A percentile compares a stretch with the other conserved stretches of the same genome.
Conservation (phyloP, 2,888 invertebrate species). For the Myathropa florea region DNA sequence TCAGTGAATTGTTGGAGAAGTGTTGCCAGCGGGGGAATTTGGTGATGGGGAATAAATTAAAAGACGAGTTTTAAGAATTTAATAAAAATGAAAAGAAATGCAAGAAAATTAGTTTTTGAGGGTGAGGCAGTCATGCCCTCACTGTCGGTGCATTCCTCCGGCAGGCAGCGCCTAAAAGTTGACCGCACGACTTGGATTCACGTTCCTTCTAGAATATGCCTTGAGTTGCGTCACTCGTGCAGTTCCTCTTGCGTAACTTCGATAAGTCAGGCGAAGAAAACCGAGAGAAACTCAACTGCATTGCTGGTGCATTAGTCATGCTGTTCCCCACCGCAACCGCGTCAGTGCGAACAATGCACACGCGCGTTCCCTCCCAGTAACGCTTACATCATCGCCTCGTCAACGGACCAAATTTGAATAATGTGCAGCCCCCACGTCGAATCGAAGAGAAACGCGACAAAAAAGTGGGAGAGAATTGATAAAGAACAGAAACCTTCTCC, state of each 20-base stretch:
- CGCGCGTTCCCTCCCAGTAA: background rate
- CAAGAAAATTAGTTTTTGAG: no score
- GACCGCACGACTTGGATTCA: no score
- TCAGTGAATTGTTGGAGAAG: no score
- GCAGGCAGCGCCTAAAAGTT: no score
- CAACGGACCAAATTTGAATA: slow-evolving; percentile 38
- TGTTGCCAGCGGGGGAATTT: no score
- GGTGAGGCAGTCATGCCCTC: no score
- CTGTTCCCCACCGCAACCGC: background rate
- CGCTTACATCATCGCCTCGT: slow-evolving; percentile 41
- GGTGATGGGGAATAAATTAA: no score
- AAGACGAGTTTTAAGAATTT: no score
- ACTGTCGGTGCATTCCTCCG: no score
- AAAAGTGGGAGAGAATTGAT: background rate
- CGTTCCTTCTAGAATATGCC: no score
- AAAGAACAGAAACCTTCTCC: slow-evolving; percentile 27
- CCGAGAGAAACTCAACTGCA: background rate
- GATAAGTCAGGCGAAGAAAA: background rate
- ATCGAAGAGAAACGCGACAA: slow-evolving; percentile 26
- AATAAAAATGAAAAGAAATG: no score
- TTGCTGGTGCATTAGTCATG: background rate
- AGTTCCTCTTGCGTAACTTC: slow-evolving; percentile 2
- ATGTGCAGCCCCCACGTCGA: background rate
- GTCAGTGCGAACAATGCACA: slow-evolving; percentile 1
- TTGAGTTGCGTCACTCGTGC: no score